Base-by-base conservation (phyloP, 2,113 vertebrate species). In the Prionailurus bengalensis region DNA sequence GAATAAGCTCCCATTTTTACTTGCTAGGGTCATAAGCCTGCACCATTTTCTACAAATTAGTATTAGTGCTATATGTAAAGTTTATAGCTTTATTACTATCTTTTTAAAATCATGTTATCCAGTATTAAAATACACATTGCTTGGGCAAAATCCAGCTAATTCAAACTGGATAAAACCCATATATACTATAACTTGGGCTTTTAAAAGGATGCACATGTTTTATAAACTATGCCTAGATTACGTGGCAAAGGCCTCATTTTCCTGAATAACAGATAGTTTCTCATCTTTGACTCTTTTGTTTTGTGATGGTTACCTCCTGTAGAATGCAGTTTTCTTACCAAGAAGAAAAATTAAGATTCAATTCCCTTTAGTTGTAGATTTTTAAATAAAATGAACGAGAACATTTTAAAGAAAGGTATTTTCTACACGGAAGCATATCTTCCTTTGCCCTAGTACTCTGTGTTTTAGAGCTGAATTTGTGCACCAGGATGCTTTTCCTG, bases 121-220 rank as follows among this genome's bases (percentile, higher is more conserved):
- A 87, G 33, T 97, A 96, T 90, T 90, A 98, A 89, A 97, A 98
- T 94, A n/a, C 36, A 65, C 87, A 96, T 97, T 98, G 92, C 95
- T 94, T 90, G 91, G 95, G 94, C 92, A 91, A 96, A 95, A 97
- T 94, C 94, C 97, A 95, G 96, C 97, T 98, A 97, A 97, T 96
- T 86, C 97, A 97, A 95, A 97, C 88, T 97, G 93, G 94, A 78
- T 97, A 96, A 97, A 96, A 88, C 93, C 83, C 97, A 88, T 94
- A 97, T 91, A 79, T 98, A 92, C 33, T 76, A 91, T 92, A 97
- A 88, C 79, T 89, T 97, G 95, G 97, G 92, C 45, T 55, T 96
- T 96, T 78, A 89, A 89, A 97, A 98, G 89, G 93, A 91, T 70
- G 27, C 73, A 48, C 84, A 87, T 97, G 95, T 97, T 97, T 97